phyloP scores from a whole-genome alignment of 2,113 vertebrate genomes.

The Mustela nigripes region DNA sequence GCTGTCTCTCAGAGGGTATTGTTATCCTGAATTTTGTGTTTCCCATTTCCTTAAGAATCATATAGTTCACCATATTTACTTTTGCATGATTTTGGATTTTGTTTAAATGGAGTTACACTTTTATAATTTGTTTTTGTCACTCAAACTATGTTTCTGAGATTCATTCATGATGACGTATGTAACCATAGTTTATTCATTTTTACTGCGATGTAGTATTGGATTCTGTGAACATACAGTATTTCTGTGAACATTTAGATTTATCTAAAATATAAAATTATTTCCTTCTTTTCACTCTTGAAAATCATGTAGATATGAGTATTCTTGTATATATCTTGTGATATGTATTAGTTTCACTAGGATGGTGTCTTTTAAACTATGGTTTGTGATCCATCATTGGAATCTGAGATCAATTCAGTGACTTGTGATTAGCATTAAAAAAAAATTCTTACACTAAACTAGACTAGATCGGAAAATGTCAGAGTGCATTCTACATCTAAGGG shows the following conservation, averaged over 20 bases:
- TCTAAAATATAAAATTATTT: background rate
- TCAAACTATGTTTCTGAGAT: background rate
- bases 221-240: background rate
- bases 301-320: background rate
- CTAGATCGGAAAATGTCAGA: background rate
- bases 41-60: background rate
- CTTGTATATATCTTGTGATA: background rate
- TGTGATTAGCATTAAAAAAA: background rate
- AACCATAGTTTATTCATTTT: constrained; percentile 19
- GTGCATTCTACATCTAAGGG: background rate
- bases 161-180: background rate
- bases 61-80: background rate
- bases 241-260: background rate
- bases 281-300: background rate
- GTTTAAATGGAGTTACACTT: background rate
- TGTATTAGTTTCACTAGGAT: background rate
- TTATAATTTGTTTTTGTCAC: background rate
- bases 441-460: background rate
- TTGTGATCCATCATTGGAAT: background rate
- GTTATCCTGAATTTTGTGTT: background rate
- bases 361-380: background rate
- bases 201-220: background rate
- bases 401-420: background rate
- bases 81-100: constrained; percentile 1
- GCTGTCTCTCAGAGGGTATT: background rate